phyloP scores from a whole-genome alignment of 2,888 invertebrate genomes.

The Pardosa pseudoannulata region DNA sequence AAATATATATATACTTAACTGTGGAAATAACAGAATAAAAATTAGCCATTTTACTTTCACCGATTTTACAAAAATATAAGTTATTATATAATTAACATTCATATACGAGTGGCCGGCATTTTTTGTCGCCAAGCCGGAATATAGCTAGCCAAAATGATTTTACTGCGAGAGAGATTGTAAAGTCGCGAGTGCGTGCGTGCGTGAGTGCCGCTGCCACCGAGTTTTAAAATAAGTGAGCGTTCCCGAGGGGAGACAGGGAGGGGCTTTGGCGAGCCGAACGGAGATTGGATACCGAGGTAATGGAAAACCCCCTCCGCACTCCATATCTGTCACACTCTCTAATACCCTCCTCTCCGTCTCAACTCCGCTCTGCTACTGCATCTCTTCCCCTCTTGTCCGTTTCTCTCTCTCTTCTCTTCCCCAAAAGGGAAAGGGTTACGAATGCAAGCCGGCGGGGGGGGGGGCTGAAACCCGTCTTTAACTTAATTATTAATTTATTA shows the following conservation, averaged over 20 bases:
- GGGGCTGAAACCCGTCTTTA: constrained; percentile 51
- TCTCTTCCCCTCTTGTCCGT: constrained; percentile 45
- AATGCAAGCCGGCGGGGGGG: constrained; percentile 12
- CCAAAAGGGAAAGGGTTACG: constrained; percentile 20
- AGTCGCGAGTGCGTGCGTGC: constrained; percentile 60
- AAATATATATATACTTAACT: no score
- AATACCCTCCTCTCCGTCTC: constrained; percentile 51
- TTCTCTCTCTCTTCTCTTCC: not conserved
- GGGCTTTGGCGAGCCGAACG: constrained; percentile 33
- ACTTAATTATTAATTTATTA: constrained; percentile 66
- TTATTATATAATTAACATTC: no score
- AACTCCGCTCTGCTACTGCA: no score
- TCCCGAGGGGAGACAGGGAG: constrained; percentile 57
- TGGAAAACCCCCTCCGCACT: constrained; percentile 70
- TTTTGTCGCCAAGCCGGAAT: constrained; percentile 32
- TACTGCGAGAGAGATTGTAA: constrained; percentile 61
- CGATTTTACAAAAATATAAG: no score
- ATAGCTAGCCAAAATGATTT: not conserved
- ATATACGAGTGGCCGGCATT: no score
- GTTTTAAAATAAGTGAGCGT: constrained; percentile 72
- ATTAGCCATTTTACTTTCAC: no score
- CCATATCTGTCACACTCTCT: constrained; percentile 65
- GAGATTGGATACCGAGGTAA: constrained; percentile 69
- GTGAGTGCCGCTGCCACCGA: constrained; percentile 27
- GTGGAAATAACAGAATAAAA: no score